Conservation (phyloP, 2,888 invertebrate genomes). For the Diachrysia chrysitis region DNA sequence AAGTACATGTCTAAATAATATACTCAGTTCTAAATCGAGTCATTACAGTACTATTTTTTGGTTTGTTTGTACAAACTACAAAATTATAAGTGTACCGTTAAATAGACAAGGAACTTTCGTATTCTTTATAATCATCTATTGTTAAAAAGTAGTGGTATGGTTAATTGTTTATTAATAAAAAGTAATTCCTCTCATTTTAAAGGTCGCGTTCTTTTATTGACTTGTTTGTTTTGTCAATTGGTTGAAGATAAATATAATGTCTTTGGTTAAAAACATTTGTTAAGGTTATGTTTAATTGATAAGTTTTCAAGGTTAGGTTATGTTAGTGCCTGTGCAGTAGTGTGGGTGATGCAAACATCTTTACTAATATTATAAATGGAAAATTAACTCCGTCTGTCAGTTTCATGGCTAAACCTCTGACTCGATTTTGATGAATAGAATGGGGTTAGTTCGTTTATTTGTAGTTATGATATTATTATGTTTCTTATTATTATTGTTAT, state of each 20-base stretch:
- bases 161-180: neutral
- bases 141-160: neutral
- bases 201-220: constrained; percentile 4
- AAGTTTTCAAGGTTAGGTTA: neutral
- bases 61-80: too few relatives aligned
- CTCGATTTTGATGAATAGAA: too few relatives aligned
- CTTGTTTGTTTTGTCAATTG: neutral
- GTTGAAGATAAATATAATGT: too few relatives aligned
- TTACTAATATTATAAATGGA: too few relatives aligned
- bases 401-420: too few relatives aligned
- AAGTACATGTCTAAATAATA: neutral
- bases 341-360: neutral
- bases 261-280: neutral
- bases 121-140: neutral
- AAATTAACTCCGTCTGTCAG: too few relatives aligned
- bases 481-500: neutral
- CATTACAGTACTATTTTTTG: too few relatives aligned
- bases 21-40: too few relatives aligned
- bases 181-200: neutral
- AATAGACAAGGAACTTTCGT: neutral
- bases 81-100: neutral
- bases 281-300: neutral
- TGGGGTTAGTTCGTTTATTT: too few relatives aligned
- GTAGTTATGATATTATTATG: too few relatives aligned
- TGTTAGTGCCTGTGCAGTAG: neutral